These are phyloP conservation scores for Opisthograptis luteolata DNA, from an alignment of 2,888 invertebrate species.

Conservation along the genomic window DNA sequence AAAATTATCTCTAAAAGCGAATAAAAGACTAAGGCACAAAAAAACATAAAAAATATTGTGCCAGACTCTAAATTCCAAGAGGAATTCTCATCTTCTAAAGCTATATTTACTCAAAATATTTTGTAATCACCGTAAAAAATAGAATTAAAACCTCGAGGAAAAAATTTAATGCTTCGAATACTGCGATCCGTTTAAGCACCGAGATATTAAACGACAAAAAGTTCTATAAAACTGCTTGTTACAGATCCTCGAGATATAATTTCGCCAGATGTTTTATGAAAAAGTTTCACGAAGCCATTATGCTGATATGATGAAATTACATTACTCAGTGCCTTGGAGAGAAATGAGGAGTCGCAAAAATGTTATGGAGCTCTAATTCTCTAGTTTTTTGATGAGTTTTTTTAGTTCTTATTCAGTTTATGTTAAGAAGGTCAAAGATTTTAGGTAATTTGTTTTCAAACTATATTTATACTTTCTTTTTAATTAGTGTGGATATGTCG, in stretches of 20 bases:
- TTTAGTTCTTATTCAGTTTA: neutral
- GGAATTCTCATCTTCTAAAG: neutral
- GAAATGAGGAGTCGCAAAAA: conserved; percentile 5
- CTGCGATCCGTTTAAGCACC: conserved; percentile 34
- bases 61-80: neutral
- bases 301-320: conserved; percentile 26
- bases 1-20: too few species aligned
- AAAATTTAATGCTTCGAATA: conserved; percentile 30
- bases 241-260: conserved; percentile 31
- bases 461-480: too few species aligned
- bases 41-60: too few species aligned
- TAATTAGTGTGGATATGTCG: too few species aligned
- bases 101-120: conserved; percentile 6
- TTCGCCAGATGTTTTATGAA: conserved; percentile 34
- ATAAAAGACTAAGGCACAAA: too few species aligned
- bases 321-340: conserved; percentile 14
- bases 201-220: conserved; percentile 40
- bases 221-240: conserved; percentile 33
- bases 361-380: neutral
- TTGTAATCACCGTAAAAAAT: conserved; percentile 12
- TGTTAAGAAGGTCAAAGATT: too few species aligned
- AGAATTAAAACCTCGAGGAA: conserved; percentile 21
- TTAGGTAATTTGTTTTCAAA: too few species aligned
- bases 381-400: neutral
- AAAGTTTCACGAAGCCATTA: conserved; percentile 31